These are phyloP conservation scores for Centrocercus urophasianus DNA, from an alignment of 2,113 vertebrate genomes.

Conservation along the genomic window DNA sequence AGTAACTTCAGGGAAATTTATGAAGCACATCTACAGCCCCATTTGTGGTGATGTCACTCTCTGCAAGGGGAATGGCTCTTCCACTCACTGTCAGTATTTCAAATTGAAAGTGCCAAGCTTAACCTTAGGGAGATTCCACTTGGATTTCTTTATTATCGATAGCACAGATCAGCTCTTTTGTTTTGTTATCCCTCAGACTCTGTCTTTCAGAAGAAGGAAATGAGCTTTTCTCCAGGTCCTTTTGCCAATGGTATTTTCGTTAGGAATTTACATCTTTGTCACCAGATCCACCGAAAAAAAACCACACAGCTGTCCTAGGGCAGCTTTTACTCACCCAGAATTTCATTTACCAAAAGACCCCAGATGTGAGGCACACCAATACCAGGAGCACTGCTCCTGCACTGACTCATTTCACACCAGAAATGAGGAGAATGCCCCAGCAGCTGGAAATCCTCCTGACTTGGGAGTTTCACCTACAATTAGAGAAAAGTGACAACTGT, in stretches of 20 bases:
- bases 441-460: slow-evolving; percentile 65
- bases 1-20: slow-evolving; percentile 51
- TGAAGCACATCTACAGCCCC: not conserved
- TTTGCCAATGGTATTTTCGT: not conserved
- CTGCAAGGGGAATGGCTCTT: slow-evolving; percentile 52
- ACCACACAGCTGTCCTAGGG: not conserved
- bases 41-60: slow-evolving; percentile 67
- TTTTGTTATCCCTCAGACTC: not conserved
- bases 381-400: not conserved
- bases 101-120: slow-evolving; percentile 12
- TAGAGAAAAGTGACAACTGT: slow-evolving; percentile 43
- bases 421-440: slow-evolving; percentile 49
- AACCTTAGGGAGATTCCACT: slow-evolving; percentile 1
- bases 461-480: slow-evolving; percentile 35
- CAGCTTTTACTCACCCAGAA: not conserved
- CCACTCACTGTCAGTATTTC: slow-evolving; percentile 57
- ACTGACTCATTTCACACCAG: not conserved
- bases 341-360: not conserved
- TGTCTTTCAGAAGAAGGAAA: not conserved
- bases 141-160: slow-evolving; percentile 15
- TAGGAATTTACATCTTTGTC: not conserved
- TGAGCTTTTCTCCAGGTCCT: accelerated
- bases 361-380: accelerated
- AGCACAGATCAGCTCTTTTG: not conserved
- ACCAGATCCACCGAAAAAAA: not conserved